Percentiles rank a stretch among this genome's conserved stretches.
phyloP scores from a whole-genome alignment of 1,140 invertebrate species.

The Anastatus disparis region DNA sequence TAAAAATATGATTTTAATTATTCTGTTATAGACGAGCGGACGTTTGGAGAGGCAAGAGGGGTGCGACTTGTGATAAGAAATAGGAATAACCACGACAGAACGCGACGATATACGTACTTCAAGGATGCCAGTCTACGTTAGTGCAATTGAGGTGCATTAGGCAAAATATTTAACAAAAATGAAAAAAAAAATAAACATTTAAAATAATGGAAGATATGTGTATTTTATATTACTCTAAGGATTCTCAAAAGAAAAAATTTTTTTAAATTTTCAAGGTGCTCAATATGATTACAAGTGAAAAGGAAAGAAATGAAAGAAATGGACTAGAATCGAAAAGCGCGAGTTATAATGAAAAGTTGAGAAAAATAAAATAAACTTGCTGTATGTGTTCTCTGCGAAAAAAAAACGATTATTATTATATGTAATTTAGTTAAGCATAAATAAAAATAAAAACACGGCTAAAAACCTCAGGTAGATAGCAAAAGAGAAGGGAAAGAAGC shows the following conservation, averaged over 20 bases:
- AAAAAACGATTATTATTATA: no score
- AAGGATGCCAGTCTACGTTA: conserved; percentile 58
- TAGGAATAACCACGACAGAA: conserved; percentile 61
- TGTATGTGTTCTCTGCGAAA: not conserved
- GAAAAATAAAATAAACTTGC: not conserved
- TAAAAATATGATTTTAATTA: no score
- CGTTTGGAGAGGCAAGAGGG: conserved; percentile 51
- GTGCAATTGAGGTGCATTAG: conserved; percentile 51
- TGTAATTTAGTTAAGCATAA: no score
- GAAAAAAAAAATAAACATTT: not conserved
- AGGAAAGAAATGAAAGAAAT: not conserved
- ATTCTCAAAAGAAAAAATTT: no score
- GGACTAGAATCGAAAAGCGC: not conserved
- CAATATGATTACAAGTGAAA: no score
- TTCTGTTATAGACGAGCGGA: conserved; percentile 57
- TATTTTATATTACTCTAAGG: conserved; percentile 31
- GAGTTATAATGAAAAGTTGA: not conserved
- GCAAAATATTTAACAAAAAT: not conserved
- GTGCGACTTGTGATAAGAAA: conserved; percentile 64
- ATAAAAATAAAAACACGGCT: not conserved
- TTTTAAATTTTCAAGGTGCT: conserved; percentile 33
- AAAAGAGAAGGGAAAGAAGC: not conserved
- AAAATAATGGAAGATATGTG: conserved; percentile 9
- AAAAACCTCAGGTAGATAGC: conserved; percentile 7
- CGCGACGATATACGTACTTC: conserved; percentile 60